Conservation (phyloP, 2,113 vertebrate species). For the Misgurnus anguillicaudatus region DNA sequence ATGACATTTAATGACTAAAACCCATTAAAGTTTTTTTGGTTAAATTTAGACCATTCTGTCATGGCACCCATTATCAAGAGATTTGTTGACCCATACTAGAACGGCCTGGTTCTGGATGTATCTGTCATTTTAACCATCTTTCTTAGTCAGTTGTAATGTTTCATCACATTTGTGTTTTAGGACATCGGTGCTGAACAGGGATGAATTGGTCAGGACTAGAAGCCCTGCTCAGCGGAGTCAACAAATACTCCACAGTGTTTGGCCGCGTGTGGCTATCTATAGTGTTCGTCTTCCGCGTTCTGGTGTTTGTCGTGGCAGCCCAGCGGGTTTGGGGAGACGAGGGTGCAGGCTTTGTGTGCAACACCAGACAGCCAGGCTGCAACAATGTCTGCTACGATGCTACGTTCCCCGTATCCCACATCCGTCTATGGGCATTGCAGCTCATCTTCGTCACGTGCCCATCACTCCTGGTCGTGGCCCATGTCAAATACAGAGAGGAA, state of each 20-base stretch:
- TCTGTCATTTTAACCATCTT: not conserved
- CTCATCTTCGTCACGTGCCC: constrained; percentile 82
- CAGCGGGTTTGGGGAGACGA: constrained; percentile 92
- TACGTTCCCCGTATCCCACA: constrained; percentile 88
- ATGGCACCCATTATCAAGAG: constrained; percentile 32
- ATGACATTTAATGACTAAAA: not conserved
- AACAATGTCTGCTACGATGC: constrained; percentile 89
- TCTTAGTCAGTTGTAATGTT: not conserved
- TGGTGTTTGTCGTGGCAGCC: constrained; percentile 92
- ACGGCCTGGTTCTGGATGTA: constrained; percentile 14
- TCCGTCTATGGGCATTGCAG: constrained; percentile 78
- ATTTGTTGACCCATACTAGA: constrained; percentile 35
- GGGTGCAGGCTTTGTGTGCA: constrained; percentile 92
- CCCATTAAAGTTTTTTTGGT: constrained; percentile 5
- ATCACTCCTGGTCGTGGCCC: constrained; percentile 89
- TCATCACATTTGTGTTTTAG: not conserved
- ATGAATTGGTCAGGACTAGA: constrained; percentile 88
- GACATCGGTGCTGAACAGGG: constrained; percentile 34
- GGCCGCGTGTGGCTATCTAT: constrained; percentile 93
- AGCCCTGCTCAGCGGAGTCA: constrained; percentile 84
- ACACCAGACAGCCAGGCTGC: constrained; percentile 86
- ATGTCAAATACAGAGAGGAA: constrained; percentile 87
- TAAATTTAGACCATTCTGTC: constrained; percentile 33
- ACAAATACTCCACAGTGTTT: constrained; percentile 92
- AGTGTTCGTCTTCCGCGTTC: constrained; percentile 89